A percentile compares a stretch with the other conserved stretches of the same genome.
phyloP scores from a whole-genome alignment of 1,140 invertebrate genomes.

The Aphidius ervi region DNA sequence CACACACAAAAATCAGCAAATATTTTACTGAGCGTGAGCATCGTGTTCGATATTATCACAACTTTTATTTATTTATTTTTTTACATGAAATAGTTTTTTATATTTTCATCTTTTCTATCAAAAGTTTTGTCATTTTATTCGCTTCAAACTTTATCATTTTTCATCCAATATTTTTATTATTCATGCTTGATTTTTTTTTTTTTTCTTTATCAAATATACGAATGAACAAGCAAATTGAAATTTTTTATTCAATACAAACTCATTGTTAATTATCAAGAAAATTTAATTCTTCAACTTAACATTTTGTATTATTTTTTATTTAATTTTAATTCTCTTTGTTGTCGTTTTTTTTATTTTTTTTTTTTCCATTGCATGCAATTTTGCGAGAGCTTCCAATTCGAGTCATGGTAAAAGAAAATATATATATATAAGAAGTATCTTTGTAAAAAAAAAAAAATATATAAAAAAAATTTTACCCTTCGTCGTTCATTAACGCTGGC shows the following conservation, averaged over 20 bases:
- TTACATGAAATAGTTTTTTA: too few species aligned
- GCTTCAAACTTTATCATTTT: not conserved
- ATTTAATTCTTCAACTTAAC: slow-evolving; percentile 6
- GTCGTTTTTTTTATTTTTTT: not conserved
- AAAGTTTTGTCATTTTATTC: too few species aligned
- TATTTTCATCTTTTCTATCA: not conserved
- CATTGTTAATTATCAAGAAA: slow-evolving; percentile 18
- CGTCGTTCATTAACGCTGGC: slow-evolving; percentile 18
- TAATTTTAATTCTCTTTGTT: not conserved
- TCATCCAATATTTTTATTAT: slow-evolving; percentile 3
- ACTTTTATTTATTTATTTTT: too few species aligned
- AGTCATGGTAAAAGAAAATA: not conserved
- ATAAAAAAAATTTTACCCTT: slow-evolving; percentile 12
- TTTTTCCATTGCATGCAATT: not conserved
- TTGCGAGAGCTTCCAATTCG: too few species aligned
- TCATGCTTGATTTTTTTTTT: slow-evolving; percentile 13
- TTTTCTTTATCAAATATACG: slow-evolving; percentile 5
- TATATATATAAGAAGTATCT: slow-evolving; percentile 1
- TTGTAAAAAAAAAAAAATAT: not conserved
- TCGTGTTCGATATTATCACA: too few species aligned
- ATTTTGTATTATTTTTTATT: too few species aligned
- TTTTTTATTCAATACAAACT: slow-evolving; percentile 11
- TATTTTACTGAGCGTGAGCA: too few species aligned
- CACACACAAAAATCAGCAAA: too few species aligned
- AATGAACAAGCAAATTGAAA: slow-evolving; percentile 1